A percentile compares a stretch with the other conserved stretches of the same genome.
Evolutionary conservation across 2,113 vertebrate genomes (phyloP).

Genomic region (Aegotheles bennettii): DNA sequence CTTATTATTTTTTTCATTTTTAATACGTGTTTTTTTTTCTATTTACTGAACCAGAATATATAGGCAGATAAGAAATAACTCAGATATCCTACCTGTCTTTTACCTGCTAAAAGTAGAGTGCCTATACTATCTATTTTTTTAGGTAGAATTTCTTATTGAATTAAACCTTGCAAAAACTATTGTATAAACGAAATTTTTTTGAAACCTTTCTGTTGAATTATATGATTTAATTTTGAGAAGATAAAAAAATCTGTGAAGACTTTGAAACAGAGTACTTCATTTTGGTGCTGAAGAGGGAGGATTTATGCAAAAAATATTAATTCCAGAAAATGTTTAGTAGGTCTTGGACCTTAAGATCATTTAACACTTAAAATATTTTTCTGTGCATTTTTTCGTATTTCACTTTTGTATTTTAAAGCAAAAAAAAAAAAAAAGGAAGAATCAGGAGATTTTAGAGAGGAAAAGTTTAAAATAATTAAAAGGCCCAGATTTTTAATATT

Average conservation of each 20-base stretch:
- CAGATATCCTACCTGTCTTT: background rate
- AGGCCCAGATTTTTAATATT: background rate
- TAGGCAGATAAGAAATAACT: background rate
- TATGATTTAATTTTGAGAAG: background rate
- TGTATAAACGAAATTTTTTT: background rate
- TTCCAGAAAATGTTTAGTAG: background rate
- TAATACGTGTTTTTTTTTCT: background rate
- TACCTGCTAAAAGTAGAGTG: background rate
- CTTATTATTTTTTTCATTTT: background rate
- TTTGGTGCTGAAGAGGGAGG: background rate
- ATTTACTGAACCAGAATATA: background rate
- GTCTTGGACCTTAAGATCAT: background rate
- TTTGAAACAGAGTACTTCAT: background rate
- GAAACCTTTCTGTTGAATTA: background rate
- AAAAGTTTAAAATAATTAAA: background rate
- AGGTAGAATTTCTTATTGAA: background rate
- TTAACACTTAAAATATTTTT: background rate
- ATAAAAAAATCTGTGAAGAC: background rate
- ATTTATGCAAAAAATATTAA: background rate
- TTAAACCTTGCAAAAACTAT: background rate
- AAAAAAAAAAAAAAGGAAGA: background rate
- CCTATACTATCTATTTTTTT: background rate
- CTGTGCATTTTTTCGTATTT: background rate
- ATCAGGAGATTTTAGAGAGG: background rate
- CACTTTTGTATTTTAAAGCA: background rate